phyloP scores from a whole-genome alignment of 2,888 invertebrate genomes.

The Drosophila meridiana region DNA sequence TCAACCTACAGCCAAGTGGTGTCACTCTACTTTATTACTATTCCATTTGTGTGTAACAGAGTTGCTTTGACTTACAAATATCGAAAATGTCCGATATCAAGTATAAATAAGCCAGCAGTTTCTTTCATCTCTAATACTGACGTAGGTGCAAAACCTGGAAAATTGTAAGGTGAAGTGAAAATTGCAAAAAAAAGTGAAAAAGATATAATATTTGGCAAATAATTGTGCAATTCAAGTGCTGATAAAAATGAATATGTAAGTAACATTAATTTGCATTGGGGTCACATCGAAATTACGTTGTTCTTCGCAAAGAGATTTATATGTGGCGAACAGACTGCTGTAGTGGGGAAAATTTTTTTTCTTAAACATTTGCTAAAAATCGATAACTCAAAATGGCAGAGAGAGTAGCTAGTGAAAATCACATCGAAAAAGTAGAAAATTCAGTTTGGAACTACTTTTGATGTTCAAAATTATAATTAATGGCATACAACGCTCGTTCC shows the following conservation, averaged over 20 bases:
- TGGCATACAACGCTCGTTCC: slow-evolving; percentile 61
- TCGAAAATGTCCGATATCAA: slow-evolving; percentile 14
- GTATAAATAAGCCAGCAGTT: slow-evolving; percentile 20
- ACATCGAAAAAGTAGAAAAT: slow-evolving; percentile 50
- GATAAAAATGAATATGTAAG: slow-evolving; percentile 67
- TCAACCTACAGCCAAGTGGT: background rate
- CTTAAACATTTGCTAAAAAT: slow-evolving; percentile 60
- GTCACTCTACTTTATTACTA: slow-evolving; percentile 7
- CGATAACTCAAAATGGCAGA: slow-evolving; percentile 77
- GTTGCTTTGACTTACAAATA: slow-evolving; percentile 14
- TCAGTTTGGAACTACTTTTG: slow-evolving; percentile 43
- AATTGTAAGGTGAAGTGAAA: slow-evolving; percentile 73
- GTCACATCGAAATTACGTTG: background rate
- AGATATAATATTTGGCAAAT: slow-evolving; percentile 51
- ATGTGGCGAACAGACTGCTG: slow-evolving; percentile 28
- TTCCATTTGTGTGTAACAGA: background rate
- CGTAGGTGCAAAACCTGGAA: slow-evolving; percentile 71
- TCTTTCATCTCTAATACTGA: slow-evolving; percentile 48
- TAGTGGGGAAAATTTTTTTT: slow-evolving; percentile 30
- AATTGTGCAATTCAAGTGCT: slow-evolving; percentile 52
- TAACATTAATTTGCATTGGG: background rate
- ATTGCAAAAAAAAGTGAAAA: slow-evolving; percentile 59
- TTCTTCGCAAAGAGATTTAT: background rate
- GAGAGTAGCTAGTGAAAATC: slow-evolving; percentile 65
- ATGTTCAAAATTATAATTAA: slow-evolving; percentile 64